Conservation (phyloP, 2,113 vertebrate species). For the Enhydra lutris region DNA sequence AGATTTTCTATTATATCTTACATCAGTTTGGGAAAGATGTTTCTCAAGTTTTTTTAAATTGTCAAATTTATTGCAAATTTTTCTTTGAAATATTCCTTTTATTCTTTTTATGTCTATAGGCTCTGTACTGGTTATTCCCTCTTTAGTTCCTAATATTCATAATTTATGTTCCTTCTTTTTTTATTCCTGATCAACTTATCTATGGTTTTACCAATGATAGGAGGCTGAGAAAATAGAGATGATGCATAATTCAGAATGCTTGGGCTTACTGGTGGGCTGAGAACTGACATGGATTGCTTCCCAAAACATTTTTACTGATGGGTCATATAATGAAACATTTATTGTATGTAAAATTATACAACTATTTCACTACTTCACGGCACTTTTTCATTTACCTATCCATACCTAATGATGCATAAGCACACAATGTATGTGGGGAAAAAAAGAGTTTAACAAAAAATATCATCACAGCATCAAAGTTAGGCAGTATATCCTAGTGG, state of each 20-base stretch:
- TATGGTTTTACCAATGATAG: not conserved
- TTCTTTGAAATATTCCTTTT: not conserved
- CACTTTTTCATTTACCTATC: not conserved
- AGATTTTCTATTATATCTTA: slow-evolving; percentile 23
- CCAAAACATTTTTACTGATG: not conserved
- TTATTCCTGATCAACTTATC: not conserved
- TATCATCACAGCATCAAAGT: not conserved
- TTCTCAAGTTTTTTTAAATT: not conserved
- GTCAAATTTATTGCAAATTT: not conserved
- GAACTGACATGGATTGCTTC: not conserved
- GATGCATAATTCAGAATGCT: not conserved
- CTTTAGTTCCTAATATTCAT: not conserved
- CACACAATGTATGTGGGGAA: not conserved
- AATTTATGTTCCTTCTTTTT: not conserved
- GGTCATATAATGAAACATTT: not conserved
- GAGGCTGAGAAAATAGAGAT: not conserved
- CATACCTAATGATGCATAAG: not conserved
- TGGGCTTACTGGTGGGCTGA: not conserved
- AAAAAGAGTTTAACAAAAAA: not conserved
- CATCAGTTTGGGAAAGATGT: not conserved
- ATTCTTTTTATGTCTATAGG: not conserved
- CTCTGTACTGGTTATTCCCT: not conserved
- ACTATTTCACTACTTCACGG: not conserved
- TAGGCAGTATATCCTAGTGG: not conserved
- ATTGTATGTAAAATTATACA: not conserved